Evolutionary conservation across 2,113 vertebrate genomes (phyloP).

Genomic region (Perccottus glenii): DNA sequence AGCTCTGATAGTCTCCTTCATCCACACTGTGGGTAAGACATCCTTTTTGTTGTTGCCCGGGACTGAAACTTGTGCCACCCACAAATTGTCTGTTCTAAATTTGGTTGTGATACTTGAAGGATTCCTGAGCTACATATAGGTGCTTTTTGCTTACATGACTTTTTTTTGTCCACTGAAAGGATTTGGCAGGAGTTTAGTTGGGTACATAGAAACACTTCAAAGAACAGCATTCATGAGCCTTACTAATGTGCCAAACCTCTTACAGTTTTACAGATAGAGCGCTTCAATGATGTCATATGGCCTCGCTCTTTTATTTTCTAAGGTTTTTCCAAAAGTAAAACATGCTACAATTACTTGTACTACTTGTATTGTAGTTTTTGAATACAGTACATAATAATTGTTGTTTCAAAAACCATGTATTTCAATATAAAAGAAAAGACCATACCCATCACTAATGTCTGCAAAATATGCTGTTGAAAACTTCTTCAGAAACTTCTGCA

Average conservation of each 20-base stretch:
- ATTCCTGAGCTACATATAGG: slow-evolving; percentile 15
- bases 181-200: neutral
- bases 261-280: neutral
- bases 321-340: too few species aligned
- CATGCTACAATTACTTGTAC: too few species aligned
- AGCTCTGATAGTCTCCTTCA: slow-evolving; percentile 70
- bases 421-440: too few species aligned
- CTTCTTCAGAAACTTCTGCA: too few species aligned
- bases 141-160: slow-evolving; percentile 13
- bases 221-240: neutral
- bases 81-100: slow-evolving; percentile 35
- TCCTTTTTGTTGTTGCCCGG: slow-evolving; percentile 52
- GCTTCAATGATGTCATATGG: neutral
- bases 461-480: too few species aligned
- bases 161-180: slow-evolving; percentile 1
- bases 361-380: too few species aligned
- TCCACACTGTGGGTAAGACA: slow-evolving; percentile 65
- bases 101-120: slow-evolving; percentile 41
- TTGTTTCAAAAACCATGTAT: too few species aligned
- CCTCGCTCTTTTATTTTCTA: neutral
- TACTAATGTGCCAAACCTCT: slow-evolving; percentile 6
- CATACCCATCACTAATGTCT: too few species aligned
- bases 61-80: slow-evolving; percentile 63
- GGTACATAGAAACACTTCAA: neutral
- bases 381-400: too few species aligned